Conservation (phyloP, 30 jellyfish, hydroid and myxozoan genomes). For the Pseudorhiza aurosa region DNA sequence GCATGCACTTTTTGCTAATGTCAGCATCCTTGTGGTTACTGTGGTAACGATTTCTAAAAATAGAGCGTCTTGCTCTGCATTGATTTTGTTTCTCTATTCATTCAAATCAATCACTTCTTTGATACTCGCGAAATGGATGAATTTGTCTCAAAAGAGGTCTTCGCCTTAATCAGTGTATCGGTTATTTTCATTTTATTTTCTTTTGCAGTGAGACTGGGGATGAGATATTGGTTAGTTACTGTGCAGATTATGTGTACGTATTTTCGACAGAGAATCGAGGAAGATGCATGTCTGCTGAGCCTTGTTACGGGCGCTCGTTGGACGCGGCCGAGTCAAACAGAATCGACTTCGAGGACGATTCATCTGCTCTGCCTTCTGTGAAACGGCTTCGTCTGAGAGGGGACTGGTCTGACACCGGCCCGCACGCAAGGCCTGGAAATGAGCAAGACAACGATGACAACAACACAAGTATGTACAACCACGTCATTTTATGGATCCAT, state of each 20-base stretch:
- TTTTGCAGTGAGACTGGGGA: conserved; percentile 70
- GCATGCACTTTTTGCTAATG: too few species aligned
- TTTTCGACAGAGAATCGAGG: conserved; percentile 49
- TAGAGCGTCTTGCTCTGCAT: too few species aligned
- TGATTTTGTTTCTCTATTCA: too few species aligned
- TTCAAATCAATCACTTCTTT: too few species aligned
- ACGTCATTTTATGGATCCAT: too few species aligned
- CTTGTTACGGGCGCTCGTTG: background rate
- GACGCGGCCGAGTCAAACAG: background rate
- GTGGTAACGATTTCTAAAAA: too few species aligned
- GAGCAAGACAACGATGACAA: conserved; percentile 60
- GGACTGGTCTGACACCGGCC: conserved; percentile 99
- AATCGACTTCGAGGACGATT: background rate
- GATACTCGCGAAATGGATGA: too few species aligned
- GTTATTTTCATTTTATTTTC: too few species aligned
- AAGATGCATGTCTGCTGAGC: background rate
- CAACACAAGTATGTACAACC: background rate
- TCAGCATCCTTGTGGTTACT: too few species aligned
- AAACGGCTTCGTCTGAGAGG: conserved; percentile 90
- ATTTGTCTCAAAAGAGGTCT: too few species aligned
- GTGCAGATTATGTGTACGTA: conserved; percentile 81
- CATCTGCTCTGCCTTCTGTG: conserved; percentile 58
- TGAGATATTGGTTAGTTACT: conserved; percentile 78
- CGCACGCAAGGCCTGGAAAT: conserved; percentile 85
- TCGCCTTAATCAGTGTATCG: too few species aligned